These are phyloP conservation scores for Macrobrachium nipponense DNA, from an alignment of 1,140 invertebrate genomes.

Conservation along the genomic window DNA sequence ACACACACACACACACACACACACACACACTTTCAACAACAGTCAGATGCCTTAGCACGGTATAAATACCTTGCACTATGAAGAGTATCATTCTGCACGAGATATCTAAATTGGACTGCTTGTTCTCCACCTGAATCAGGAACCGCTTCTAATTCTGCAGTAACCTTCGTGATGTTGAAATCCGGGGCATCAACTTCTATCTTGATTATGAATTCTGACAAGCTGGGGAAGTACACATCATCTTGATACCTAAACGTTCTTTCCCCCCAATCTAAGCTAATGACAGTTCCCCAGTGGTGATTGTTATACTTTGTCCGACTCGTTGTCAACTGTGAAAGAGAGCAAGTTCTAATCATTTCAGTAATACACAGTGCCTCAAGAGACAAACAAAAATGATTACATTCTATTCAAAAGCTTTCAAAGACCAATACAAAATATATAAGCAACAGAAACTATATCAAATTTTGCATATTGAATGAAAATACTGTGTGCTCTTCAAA, in stretches of 20 bases:
- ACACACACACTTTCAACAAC: too few species aligned
- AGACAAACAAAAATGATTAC: too few species aligned
- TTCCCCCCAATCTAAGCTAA: conserved; percentile 38
- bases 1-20: too few species aligned
- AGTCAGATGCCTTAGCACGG: too few species aligned
- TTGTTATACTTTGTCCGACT: conserved; percentile 24
- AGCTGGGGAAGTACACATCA: conserved; percentile 35
- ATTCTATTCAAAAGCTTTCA: too few species aligned
- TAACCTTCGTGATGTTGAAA: conserved; percentile 10
- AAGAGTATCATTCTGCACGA: conserved; percentile 13
- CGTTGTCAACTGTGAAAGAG: conserved; percentile 24
- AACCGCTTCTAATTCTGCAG: conserved; percentile 8
- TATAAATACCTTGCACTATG: conserved; percentile 44
- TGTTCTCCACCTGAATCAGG: conserved; percentile 18
- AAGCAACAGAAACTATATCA: too few species aligned
- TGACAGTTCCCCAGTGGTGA: conserved; percentile 42
- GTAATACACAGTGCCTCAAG: too few species aligned
- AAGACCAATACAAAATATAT: too few species aligned
- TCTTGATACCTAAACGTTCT: conserved; percentile 40
- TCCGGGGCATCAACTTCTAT: conserved; percentile 29
- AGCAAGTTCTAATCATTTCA: background rate
- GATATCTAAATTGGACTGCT: background rate
- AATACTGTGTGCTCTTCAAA: too few species aligned
- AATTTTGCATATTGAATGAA: too few species aligned
- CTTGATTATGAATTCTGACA: conserved; percentile 14